Conservation (phyloP, 2,113 vertebrate genomes). For the Crotalus viridis region DNA sequence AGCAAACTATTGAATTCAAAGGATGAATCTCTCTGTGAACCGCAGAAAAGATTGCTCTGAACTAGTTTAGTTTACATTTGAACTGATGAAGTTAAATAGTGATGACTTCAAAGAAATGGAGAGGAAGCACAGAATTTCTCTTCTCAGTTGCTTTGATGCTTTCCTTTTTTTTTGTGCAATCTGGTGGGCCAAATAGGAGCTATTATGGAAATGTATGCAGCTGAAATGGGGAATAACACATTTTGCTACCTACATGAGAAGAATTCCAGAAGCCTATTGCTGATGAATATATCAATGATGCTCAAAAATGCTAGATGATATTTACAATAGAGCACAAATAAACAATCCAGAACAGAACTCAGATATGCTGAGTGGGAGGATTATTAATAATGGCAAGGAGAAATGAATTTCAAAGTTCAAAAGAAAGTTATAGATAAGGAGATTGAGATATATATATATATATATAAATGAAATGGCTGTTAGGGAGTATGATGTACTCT, state of each 20-base stretch:
- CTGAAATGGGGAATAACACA: not conserved
- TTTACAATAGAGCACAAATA: not conserved
- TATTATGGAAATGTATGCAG: not conserved
- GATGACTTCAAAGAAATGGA: not conserved
- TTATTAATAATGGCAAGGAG: not conserved
- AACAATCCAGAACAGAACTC: not conserved
- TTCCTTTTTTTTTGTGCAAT: not conserved
- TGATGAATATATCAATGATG: not conserved
- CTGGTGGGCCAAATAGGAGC: not conserved
- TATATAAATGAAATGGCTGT: not conserved
- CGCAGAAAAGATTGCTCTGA: not conserved
- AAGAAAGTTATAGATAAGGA: not conserved
- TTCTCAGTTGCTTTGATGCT: not conserved
- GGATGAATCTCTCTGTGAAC: not conserved
- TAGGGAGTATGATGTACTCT: not conserved
- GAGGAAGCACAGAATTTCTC: not conserved
- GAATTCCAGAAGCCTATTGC: not conserved
- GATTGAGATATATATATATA: not conserved
- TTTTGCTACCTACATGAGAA: not conserved
- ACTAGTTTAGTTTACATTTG: not conserved
- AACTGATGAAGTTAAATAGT: not conserved
- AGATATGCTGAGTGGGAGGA: not conserved
- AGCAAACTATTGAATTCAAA: not conserved
- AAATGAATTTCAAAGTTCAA: not conserved
- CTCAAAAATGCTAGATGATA: not conserved